Evolutionary conservation across 1,140 invertebrate species (phyloP), one percentile per base, ranked within the genome.

Genomic region (Drosophila kepulauana): DNA sequence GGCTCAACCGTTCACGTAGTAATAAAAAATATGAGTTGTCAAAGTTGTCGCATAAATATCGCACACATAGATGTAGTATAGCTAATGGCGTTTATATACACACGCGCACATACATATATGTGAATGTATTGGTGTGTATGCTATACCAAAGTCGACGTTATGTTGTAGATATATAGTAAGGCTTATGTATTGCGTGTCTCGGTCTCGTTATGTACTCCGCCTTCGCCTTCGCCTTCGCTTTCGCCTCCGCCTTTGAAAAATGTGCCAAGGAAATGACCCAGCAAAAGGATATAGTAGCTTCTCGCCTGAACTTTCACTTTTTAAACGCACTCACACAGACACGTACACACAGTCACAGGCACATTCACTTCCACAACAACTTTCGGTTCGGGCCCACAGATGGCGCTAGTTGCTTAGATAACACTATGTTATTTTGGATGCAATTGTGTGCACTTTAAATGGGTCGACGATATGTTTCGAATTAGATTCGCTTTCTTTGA

Each of bases 21-120:
- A 76, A 77, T 79, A 68, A 69, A 74, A 66, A 73, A 58, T 87
- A 79, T 77, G 66, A 62, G 69, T 80, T 87, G 77, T 82, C 73
- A 78, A 68, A 81, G 70, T 59, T 63, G 80, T 70, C 66, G 78
- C 84, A 88, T 80, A 88, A 87, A 87, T 88, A 79, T 75, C 66
- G 74, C 69, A 69, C 63, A 78, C 72, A 79, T 65, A 81, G 20
- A 25, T 25, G 20, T 25, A 25, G 20, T 62, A 71, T 56, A 48
- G 54, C 28, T 30, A 54, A 75, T 67, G 63, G 30, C 13, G 11
- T 8, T 10, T 62, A 80, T 79, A 77, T 76, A 72, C 35, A 54
- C 46, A 3, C 3, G 46, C 13, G 35, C 7, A 1, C 10, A 38
- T 38, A 64, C 59, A 68, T 46, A 61, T 56, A 49, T 48, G 20